Conservation (phyloP, 2,113 vertebrate genomes). For the Hyla sarda region DNA sequence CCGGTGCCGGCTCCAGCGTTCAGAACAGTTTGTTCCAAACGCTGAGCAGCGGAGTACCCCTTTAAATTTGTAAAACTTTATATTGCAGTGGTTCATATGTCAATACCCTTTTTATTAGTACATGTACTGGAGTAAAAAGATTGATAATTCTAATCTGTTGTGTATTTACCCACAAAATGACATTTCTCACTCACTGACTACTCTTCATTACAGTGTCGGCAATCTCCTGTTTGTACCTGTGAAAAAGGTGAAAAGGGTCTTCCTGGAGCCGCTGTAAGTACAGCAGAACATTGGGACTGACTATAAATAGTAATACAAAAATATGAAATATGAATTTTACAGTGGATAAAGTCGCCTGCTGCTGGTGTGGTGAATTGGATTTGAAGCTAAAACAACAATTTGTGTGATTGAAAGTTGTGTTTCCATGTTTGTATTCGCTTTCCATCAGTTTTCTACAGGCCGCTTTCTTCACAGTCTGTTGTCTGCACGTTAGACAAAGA, state of each 20-base stretch:
- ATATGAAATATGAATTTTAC: not conserved
- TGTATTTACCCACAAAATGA: not conserved
- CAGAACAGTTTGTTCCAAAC: too few species aligned
- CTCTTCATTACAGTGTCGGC: slow-evolving; percentile 78
- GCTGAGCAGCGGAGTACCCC: too few species aligned
- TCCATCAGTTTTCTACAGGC: not conserved
- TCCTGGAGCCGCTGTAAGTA: slow-evolving; percentile 84
- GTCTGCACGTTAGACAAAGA: not conserved
- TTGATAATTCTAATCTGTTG: not conserved
- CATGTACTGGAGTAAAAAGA: too few species aligned
- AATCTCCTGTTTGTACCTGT: slow-evolving; percentile 79
- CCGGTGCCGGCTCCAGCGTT: too few species aligned
- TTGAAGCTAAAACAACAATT: not conserved
- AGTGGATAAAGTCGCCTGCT: not conserved
- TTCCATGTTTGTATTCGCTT: not conserved
- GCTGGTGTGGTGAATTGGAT: not conserved
- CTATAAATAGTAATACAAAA: not conserved
- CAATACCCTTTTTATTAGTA: too few species aligned
- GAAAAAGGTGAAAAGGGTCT: slow-evolving; percentile 87
- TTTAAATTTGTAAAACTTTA: too few species aligned
- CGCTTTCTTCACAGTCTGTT: not conserved
- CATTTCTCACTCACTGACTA: not conserved
- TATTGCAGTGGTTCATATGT: too few species aligned
- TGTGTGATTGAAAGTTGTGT: not conserved
- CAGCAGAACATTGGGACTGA: not conserved